Evolutionary conservation across 1,140 invertebrate genomes (phyloP).

Genomic region (Ephestia elutella): DNA sequence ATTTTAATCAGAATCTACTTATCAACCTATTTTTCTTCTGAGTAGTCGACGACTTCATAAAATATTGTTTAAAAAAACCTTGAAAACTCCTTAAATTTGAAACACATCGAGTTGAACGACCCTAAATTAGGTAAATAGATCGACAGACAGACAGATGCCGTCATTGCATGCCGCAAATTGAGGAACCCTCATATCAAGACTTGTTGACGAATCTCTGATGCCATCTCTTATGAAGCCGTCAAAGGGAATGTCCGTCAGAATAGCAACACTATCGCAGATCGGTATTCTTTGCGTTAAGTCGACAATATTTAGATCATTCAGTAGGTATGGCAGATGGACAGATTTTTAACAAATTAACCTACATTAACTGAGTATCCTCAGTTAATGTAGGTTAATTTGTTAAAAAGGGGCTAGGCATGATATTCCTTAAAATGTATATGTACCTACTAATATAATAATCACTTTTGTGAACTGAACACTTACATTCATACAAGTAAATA

Average conservation of each 20-base stretch:
- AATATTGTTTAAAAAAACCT: too few species aligned
- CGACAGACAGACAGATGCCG: constrained; percentile 37
- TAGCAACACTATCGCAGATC: not conserved
- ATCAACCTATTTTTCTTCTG: too few species aligned
- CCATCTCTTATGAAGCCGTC: constrained; percentile 27
- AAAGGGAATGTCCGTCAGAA: not conserved
- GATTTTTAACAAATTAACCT: too few species aligned
- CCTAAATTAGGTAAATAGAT: constrained; percentile 54
- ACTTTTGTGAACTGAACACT: too few species aligned
- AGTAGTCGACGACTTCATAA: too few species aligned
- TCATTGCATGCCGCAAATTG: constrained; percentile 47
- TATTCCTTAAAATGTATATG: too few species aligned
- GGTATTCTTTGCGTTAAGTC: not conserved
- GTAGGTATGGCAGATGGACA: not conserved
- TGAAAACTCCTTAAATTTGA: not conserved
- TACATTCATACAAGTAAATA: too few species aligned
- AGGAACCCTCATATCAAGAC: constrained; percentile 58
- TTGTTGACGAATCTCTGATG: constrained; percentile 50
- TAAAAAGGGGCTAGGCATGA: too few species aligned
- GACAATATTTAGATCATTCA: not conserved
- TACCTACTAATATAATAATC: too few species aligned
- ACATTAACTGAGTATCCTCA: too few species aligned
- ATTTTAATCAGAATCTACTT: too few species aligned
- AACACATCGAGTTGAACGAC: constrained; percentile 17
- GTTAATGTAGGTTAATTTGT: too few species aligned